Conservation (phyloP, 2,797 vertebrate species). For the Mus minutoides region DNA sequence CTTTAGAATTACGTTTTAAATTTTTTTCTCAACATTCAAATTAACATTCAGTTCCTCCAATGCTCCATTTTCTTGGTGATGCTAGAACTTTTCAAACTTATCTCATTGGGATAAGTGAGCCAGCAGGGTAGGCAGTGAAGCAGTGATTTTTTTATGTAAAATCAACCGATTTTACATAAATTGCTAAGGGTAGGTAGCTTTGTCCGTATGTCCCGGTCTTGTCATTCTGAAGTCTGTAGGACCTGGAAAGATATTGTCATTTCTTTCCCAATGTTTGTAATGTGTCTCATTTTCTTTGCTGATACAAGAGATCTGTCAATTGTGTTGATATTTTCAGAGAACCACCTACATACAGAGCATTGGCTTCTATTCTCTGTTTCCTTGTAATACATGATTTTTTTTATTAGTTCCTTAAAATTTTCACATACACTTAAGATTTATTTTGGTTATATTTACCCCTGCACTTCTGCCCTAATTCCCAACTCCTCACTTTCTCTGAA, state of each 20-base stretch:
- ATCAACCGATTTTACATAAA: neutral
- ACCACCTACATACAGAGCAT: neutral
- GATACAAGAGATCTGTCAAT: neutral
- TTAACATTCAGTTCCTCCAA: neutral
- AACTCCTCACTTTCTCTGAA: neutral
- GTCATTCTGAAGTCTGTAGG: neutral
- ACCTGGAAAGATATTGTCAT: neutral
- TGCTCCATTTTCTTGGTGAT: neutral
- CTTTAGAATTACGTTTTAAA: neutral
- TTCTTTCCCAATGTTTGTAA: neutral
- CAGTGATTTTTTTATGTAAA: too few relatives aligned
- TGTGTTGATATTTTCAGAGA: constrained; percentile 5
- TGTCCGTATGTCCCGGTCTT: neutral
- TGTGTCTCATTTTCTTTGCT: neutral
- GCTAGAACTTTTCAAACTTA: neutral
- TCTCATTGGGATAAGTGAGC: neutral
- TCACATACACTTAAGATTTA: neutral
- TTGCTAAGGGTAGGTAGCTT: neutral
- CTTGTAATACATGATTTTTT: neutral
- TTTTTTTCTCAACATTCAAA: neutral
- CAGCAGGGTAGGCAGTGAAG: neutral
- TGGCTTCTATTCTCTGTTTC: neutral
- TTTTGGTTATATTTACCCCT: neutral
- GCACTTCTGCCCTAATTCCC: neutral
- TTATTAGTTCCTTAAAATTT: neutral